Evolutionary conservation across 2,888 invertebrate genomes (phyloP), one percentile per base, ranked within the genome.

Genomic region (Meandrusa payeni): DNA sequence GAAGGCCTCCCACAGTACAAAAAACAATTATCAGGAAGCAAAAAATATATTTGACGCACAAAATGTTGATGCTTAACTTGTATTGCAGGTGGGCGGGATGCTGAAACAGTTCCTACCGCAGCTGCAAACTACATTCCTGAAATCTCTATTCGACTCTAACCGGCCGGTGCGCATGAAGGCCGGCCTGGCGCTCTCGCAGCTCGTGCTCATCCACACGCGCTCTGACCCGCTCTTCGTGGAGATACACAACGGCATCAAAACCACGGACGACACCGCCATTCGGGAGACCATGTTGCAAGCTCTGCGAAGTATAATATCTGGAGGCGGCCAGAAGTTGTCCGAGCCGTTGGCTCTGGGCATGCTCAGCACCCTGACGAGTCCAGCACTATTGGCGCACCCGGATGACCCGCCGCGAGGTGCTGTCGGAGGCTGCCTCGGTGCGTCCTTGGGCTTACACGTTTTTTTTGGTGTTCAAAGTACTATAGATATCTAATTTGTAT

Each of bases 41-140:
- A n/a, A n/a, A n/a, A n/a, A n/a, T n/a, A n/a, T n/a, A n/a, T n/a
- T n/a, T n/a, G n/a, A n/a, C n/a, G n/a, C n/a, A n/a, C n/a, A n/a
- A n/a, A n/a, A n/a, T n/a, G n/a, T n/a, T n/a, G n/a, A n/a, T n/a
- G n/a, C n/a, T n/a, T n/a, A n/a, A n/a, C n/a, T n/a, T n/a, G n/a
- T n/a, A n/a, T n/a, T n/a, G 5, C 5, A 95, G 95, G 97, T 98
- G 50, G 97, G 97, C 28, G 91, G 94, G 22, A 94, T 97, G 93
- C 83, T 99, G 75, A 98, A 98, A 78, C 98, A 99, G 74, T 99
- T 99, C 88, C 90, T 99, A 63, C 99, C 99, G 1, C 99, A 99
- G 83, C 91, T 99, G 23, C 99, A 99, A 89, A 98, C 98, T 1
- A 99, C 99, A 9, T 99, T 99, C 87, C 90, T 98, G 38, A 98